Base-by-base conservation (phyloP, 92 coral and sea anemone species). In the Porites lobata region DNA sequence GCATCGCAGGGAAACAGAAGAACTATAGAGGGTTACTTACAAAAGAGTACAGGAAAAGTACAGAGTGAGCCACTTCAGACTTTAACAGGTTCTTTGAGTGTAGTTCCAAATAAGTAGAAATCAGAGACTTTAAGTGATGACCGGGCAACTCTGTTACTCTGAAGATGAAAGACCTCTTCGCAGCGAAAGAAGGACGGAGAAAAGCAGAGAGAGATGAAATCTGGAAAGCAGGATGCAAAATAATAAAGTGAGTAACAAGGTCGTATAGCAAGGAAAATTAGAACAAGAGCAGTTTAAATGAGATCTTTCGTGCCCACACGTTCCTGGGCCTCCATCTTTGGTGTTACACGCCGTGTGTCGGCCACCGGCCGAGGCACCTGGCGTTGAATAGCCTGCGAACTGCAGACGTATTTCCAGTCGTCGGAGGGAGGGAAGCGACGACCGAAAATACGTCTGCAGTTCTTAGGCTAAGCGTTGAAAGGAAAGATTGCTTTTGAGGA, bases 171-270 rank as follows among this genome's bases (percentile, higher is more conserved):
- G 76, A 24, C 10, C 85, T 26, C 67, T 69, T 7, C 58, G 43
- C 7, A 3, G 20, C n/a, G 18, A 64, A 58, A 19, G 26, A 82
- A n/a, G 51, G 26, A 56, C 21, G 18, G 5, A 70, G 19, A 22
- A 38, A 69, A 7, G 20, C 56, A 82, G 56, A 24, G 50, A 1
- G 29, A 32, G 43, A 19, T 32, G 12, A 88, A 21, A 69, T 47
- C 84, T 83, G 73, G 78, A 74, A 73, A 75, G 50, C 65, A 38
- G 57, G 65, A 63, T 9, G 47, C 12, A 63, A 6, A 73, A 53
- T 6, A 19, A 47, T 50, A 72, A 57, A 57, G 47, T 21, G 10
- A 57, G 65, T 8, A 5, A 38, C 7, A 56, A 67, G 20, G 38
- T 20, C 47, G 47, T 56, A 56, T 14, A 56, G 13, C 61, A 56